Evolutionary conservation across 2,113 vertebrate genomes (phyloP).

Genomic region (Corythornis madagascariensis): DNA sequence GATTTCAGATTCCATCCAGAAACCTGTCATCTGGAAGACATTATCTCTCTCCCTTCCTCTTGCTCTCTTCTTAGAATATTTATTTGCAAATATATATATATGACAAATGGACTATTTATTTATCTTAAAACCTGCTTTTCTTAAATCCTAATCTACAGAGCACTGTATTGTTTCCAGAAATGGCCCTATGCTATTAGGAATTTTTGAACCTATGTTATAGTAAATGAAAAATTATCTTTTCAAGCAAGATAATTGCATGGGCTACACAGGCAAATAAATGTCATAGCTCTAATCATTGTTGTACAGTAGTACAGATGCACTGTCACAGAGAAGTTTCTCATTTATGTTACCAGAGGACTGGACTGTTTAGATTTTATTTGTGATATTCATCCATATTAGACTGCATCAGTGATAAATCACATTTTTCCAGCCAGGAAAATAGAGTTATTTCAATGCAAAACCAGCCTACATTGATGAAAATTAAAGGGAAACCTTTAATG

Average conservation of each 20-base stretch:
- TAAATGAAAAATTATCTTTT: neutral
- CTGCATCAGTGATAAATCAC: neutral
- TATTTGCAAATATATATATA: slow-evolving; percentile 30
- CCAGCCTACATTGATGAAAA: neutral
- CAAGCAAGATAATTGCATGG: neutral
- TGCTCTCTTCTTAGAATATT: neutral
- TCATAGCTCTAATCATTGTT: neutral
- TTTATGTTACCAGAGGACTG: neutral
- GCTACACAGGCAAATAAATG: neutral
- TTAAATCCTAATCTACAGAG: neutral
- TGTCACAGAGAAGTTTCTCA: neutral
- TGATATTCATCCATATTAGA: neutral
- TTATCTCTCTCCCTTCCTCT: slow-evolving; percentile 31
- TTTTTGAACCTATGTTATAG: neutral
- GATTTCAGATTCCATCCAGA: slow-evolving; percentile 64
- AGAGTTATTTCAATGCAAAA: neutral
- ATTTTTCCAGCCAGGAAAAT: neutral
- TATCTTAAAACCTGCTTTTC: neutral
- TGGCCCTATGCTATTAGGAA: neutral
- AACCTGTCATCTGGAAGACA: slow-evolving; percentile 76
- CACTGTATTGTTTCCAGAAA: neutral
- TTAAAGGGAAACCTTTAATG: neutral
- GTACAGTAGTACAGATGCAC: neutral
- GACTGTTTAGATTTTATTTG: neutral
- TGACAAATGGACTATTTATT: neutral